phyloP scores from a whole-genome alignment of 2,113 vertebrate species.

The Percopsis transmontana region DNA sequence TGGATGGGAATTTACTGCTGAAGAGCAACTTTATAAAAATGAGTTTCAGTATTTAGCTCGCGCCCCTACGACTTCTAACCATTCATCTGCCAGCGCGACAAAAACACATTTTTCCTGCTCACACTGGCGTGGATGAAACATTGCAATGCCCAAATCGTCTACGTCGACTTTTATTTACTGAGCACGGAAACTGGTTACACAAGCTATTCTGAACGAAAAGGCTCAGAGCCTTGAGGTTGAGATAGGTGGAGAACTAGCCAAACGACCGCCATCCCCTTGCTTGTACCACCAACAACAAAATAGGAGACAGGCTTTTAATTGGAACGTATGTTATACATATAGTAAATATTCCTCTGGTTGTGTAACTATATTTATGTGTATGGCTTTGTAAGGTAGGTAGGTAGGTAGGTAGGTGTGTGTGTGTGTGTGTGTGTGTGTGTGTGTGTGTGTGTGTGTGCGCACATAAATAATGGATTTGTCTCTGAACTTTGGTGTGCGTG shows the following conservation, averaged over 20 bases:
- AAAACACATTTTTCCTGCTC: slow-evolving; percentile 9
- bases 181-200: slow-evolving; percentile 1
- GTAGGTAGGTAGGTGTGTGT: background rate
- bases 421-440: background rate
- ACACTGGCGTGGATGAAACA: slow-evolving; percentile 27
- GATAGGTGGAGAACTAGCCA: slow-evolving; percentile 9
- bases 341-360: background rate
- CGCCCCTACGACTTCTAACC: slow-evolving; percentile 6
- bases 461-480: background rate
- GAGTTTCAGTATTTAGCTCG: background rate
- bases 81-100: background rate
- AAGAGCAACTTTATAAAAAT: background rate
- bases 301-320: slow-evolving; percentile 27
- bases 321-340: slow-evolving; percentile 25
- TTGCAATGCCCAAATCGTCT: slow-evolving; percentile 2
- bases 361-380: background rate
- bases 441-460: background rate
- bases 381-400: too few species aligned
- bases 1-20: background rate
- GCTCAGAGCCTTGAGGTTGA: background rate
- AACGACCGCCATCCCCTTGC: slow-evolving; percentile 5
- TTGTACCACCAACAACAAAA: background rate
- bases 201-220: background rate
- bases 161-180: background rate
- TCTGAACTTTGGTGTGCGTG: slow-evolving; percentile 15